A percentile compares a stretch with the other conserved stretches of the same genome.
phyloP scores from a whole-genome alignment of 2,888 invertebrate species.

The Meteorus cinctellus region DNA sequence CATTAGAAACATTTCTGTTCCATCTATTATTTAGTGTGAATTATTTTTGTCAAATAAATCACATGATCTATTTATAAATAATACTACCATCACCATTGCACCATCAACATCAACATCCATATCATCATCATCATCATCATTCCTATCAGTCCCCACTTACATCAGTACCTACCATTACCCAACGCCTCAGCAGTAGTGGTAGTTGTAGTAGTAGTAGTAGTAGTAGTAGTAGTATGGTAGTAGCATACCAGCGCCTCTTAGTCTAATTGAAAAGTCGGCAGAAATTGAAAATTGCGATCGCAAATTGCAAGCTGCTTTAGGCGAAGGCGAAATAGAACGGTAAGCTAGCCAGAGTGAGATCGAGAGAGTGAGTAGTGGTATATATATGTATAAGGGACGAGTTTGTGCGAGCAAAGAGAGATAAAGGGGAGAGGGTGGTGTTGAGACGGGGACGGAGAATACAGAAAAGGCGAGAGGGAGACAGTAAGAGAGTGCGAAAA shows the following conservation, averaged over 20 bases:
- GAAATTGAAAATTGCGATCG: constrained; percentile 74
- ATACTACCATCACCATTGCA: background rate
- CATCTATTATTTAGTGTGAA: background rate
- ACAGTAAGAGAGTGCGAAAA: constrained; percentile 28
- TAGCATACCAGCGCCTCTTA: constrained; percentile 69
- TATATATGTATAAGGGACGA: constrained; percentile 20
- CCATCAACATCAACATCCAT: background rate
- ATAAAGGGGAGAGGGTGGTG: background rate
- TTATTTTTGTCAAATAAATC: background rate
- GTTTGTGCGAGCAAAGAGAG: constrained; percentile 17
- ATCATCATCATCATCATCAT: constrained; percentile 47
- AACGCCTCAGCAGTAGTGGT: background rate
- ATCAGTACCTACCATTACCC: constrained; percentile 10
- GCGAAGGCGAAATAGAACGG: constrained; percentile 56
- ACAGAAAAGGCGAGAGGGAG: constrained; percentile 22
- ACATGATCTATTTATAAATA: background rate
- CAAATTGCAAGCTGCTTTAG: constrained; percentile 73
- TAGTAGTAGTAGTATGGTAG: constrained; percentile 16
- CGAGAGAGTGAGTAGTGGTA: constrained; percentile 21
- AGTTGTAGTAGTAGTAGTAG: too few relatives aligned
- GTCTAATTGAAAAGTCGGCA: constrained; percentile 74
- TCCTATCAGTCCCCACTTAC: constrained; percentile 36
- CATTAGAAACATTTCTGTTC: background rate
- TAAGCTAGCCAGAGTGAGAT: constrained; percentile 44
- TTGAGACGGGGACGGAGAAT: constrained; percentile 17